These are phyloP conservation scores for Oxyscelio sp. DNA, from an alignment of 2,888 invertebrate species.

Conservation along the genomic window DNA sequence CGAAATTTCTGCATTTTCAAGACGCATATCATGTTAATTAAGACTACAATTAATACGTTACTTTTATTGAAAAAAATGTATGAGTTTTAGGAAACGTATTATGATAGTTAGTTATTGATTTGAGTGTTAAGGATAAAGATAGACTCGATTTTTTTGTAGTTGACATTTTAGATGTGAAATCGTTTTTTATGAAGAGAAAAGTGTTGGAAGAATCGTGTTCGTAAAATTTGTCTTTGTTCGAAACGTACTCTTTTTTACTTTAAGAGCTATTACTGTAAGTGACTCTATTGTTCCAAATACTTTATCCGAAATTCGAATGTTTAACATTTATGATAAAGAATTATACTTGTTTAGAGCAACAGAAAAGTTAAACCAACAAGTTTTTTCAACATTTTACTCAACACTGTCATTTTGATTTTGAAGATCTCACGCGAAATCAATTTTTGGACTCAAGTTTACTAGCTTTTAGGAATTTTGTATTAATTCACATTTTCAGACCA, in stretches of 20 bases:
- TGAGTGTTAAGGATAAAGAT: slow-evolving; percentile 23
- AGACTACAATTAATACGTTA: slow-evolving; percentile 28
- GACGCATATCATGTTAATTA: slow-evolving; percentile 36
- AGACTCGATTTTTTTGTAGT: slow-evolving; percentile 32
- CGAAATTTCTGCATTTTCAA: slow-evolving; percentile 70
- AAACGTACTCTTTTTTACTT: too few species aligned
- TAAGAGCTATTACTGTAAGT: too few species aligned
- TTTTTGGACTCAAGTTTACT: too few species aligned
- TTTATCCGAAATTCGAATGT: too few species aligned
- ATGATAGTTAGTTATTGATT: slow-evolving; percentile 36
- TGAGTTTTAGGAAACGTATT: slow-evolving; percentile 32
- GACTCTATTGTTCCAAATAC: too few species aligned
- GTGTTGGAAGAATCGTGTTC: slow-evolving; percentile 13
- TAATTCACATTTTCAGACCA: slow-evolving; percentile 13
- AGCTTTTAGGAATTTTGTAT: too few species aligned
- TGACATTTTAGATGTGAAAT: slow-evolving; percentile 24
- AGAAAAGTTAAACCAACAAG: too few species aligned
- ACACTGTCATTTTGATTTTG: background rate
- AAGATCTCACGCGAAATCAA: slow-evolving; percentile 42
- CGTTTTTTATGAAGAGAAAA: slow-evolving; percentile 11
- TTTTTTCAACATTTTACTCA: slow-evolving; percentile 37
- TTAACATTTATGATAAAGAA: too few species aligned
- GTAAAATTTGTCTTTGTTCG: too few species aligned
- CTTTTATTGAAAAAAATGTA: slow-evolving; percentile 37
- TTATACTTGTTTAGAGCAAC: too few species aligned